Base-by-base conservation (phyloP, 1,140 invertebrate genomes). In the Nymphalis io region DNA sequence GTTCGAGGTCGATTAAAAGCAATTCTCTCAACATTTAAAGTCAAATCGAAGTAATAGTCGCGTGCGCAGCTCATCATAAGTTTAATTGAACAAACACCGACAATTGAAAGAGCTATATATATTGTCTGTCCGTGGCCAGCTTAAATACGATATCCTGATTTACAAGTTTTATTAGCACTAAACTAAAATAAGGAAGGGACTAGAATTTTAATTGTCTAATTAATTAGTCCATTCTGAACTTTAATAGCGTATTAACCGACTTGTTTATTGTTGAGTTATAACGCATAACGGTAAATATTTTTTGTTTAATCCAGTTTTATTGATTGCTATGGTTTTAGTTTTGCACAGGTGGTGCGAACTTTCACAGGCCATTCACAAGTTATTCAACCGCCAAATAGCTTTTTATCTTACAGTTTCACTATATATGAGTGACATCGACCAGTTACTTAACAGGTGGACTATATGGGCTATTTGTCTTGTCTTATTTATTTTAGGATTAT, bases 141-240 rank as follows among this genome's bases (percentile, higher is more conserved):
- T 79, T 73, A 76, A 78, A 78, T 73, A 75, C 78, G 76, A 78
- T 77, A 80, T 74, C 80, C 70, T 74, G 68, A 83, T 80, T 84
- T 81, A 84, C 70, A 60, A 65, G 20, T 51, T 48, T 68, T 74
- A 82, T 78, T 83, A 79, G 78, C 78, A 73, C 70, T 51, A 38
- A 76, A 67, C 68, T 51, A 62, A 74, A 82, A 80, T 81, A 80
- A 82, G 80, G 78, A 80, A 82, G 73, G 61, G 73, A 72, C 64
- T 58, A 65, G 72, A 53, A 68, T 73, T 81, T 84, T 83, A 86
- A 86, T 83, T 84, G 80, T 82, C 79, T 83, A 86, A 84, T 86
- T 86, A 86, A 86, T 62, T 82, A 76, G 80, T 73, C 60, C 68
- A 70, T 76, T 78, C 76, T 75, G 80, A 79, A 80, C 70, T 69